phyloP scores from a whole-genome alignment of 2,797 vertebrate genomes.

The Serranus cabrilla region DNA sequence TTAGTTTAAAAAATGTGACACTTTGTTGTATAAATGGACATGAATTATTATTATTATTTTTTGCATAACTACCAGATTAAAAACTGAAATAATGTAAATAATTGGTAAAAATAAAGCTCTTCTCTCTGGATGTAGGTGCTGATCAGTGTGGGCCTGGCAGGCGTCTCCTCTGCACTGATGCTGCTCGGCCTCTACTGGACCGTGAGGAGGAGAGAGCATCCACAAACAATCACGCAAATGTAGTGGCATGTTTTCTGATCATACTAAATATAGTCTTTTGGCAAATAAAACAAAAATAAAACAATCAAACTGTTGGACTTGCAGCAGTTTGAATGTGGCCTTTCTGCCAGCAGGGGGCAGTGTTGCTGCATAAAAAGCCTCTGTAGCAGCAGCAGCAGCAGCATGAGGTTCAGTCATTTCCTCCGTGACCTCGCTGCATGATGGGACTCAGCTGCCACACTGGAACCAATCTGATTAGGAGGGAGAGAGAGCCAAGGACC shows the following conservation, averaged over 20 bases:
- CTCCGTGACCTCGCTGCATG: neutral
- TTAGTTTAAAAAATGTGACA: neutral
- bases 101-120: too few relatives aligned
- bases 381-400: neutral
- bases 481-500: neutral
- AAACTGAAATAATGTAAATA: neutral
- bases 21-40: neutral
- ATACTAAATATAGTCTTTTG: too few relatives aligned
- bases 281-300: neutral
- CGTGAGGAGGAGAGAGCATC: neutral
- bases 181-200: conserved; percentile 10
- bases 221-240: neutral
- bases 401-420: neutral
- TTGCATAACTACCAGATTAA: too few relatives aligned
- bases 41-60: neutral
- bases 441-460: neutral
- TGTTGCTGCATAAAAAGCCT: neutral
- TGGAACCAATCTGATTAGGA: conserved; percentile 6
- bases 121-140: conserved; percentile 44
- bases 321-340: neutral
- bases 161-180: neutral
- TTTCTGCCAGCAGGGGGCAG: conserved; percentile 43
- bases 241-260: too few relatives aligned
- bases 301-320: neutral
- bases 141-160: neutral